Percentiles rank a stretch among this genome's conserved stretches.
These are phyloP conservation scores for Toxotes jaculatrix DNA, from an alignment of 2,113 vertebrate species.

Conservation along the genomic window DNA sequence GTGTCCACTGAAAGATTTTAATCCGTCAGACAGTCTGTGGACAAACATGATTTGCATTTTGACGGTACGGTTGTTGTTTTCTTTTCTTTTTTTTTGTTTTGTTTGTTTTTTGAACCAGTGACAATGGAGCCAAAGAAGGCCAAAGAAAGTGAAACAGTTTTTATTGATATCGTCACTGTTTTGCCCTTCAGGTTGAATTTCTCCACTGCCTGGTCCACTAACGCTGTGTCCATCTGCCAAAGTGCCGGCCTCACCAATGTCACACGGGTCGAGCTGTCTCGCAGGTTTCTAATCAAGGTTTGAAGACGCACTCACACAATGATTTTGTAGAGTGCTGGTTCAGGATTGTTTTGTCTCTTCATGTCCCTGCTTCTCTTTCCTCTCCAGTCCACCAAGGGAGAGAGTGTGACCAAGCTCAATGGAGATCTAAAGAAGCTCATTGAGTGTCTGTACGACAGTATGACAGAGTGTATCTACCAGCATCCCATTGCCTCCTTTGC, in stretches of 20 bases:
- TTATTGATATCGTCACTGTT: not conserved
- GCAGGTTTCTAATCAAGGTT: conserved; percentile 89
- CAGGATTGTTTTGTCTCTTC: not conserved
- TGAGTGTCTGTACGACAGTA: conserved; percentile 85
- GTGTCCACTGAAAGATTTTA: not conserved
- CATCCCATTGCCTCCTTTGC: conserved; percentile 86
- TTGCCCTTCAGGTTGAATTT: conserved; percentile 87
- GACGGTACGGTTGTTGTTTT: too few relatives aligned
- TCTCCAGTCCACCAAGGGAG: conserved; percentile 63
- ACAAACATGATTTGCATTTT: not conserved
- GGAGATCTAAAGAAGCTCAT: conserved; percentile 77
- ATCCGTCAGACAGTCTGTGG: not conserved
- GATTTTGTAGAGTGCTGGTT: not conserved
- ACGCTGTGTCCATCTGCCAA: conserved; percentile 90
- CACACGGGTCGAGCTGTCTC: conserved; percentile 88
- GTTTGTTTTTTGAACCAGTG: not conserved
- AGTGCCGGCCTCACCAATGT: conserved; percentile 85
- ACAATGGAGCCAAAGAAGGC: not conserved
- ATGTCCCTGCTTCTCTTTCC: not conserved
- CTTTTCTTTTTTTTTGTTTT: not conserved
- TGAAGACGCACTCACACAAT: not conserved
- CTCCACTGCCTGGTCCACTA: conserved; percentile 91
- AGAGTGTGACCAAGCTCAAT: conserved; percentile 24
- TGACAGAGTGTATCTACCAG: conserved; percentile 90
- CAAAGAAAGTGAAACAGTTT: not conserved